These are phyloP conservation scores for Platysternon megacephalum DNA, from an alignment of 2,113 vertebrate species.

Conservation along the genomic window DNA sequence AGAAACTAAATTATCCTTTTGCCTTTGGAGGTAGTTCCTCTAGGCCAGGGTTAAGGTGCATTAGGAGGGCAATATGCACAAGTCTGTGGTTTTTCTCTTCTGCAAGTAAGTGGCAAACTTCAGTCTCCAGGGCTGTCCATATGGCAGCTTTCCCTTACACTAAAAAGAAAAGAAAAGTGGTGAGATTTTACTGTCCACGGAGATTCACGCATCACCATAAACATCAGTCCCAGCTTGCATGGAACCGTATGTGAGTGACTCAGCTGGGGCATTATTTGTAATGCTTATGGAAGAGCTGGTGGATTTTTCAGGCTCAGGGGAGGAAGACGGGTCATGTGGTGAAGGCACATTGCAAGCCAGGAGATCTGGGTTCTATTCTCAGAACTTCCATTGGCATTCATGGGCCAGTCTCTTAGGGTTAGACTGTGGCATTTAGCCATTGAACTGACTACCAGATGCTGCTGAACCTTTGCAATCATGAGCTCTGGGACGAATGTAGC, in stretches of 20 bases:
- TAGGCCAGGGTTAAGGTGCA: not conserved
- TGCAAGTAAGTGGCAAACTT: constrained; percentile 13
- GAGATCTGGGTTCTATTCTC: not conserved
- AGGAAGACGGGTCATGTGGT: not conserved
- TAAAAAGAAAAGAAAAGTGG: constrained; percentile 39
- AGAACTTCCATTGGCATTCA: not conserved
- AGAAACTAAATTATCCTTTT: not conserved
- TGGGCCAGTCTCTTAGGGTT: not conserved
- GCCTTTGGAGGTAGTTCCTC: not conserved
- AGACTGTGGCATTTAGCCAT: not conserved
- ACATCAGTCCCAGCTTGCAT: not conserved
- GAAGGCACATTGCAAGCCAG: rapidly evolving
- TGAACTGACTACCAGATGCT: rapidly evolving
- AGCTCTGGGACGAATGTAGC: not conserved
- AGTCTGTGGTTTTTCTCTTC: not conserved
- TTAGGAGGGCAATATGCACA: not conserved
- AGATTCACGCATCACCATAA: not conserved
- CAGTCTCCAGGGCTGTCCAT: constrained; percentile 28
- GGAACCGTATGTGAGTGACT: not conserved
- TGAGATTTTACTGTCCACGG: constrained; percentile 31
- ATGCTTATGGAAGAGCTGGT: not conserved
- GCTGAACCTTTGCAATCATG: not conserved
- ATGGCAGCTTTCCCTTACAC: constrained; percentile 43
- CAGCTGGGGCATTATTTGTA: not conserved
- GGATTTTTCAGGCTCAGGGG: not conserved